Evolutionary conservation across 2,113 vertebrate species (phyloP).

Genomic region (Calonectris borealis): DNA sequence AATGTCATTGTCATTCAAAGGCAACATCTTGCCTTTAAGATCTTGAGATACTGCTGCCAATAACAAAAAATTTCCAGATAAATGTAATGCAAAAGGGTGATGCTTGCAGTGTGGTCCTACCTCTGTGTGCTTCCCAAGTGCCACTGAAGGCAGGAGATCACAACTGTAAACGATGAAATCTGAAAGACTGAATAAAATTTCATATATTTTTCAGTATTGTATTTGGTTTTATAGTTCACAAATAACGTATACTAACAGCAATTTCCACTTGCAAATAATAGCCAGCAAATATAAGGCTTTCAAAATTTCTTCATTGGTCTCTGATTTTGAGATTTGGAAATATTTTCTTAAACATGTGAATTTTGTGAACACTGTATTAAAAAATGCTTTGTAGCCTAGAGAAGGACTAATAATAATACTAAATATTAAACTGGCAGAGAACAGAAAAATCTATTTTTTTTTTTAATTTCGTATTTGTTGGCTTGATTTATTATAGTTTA

Average conservation of each 20-base stretch:
- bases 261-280: background rate
- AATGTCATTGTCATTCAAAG: background rate
- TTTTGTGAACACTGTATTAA: background rate
- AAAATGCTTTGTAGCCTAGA: background rate
- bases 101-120: background rate
- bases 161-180: background rate
- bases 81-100: too few relatives aligned
- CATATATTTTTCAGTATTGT: background rate
- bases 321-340: background rate
- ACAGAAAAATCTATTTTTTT: background rate
- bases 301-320: background rate
- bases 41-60: background rate
- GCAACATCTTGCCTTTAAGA: background rate
- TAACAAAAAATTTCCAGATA: background rate
- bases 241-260: background rate
- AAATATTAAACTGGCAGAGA: background rate
- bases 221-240: background rate
- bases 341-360: background rate
- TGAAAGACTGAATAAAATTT: background rate
- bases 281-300: background rate
- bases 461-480: background rate
- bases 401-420: background rate
- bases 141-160: background rate
- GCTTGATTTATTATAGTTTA: background rate
- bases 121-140: background rate